Percentiles rank a stretch among this genome's conserved stretches.
Conservation (phyloP, 2,113 vertebrate genomes). For the Thomomys bottae region DNA sequence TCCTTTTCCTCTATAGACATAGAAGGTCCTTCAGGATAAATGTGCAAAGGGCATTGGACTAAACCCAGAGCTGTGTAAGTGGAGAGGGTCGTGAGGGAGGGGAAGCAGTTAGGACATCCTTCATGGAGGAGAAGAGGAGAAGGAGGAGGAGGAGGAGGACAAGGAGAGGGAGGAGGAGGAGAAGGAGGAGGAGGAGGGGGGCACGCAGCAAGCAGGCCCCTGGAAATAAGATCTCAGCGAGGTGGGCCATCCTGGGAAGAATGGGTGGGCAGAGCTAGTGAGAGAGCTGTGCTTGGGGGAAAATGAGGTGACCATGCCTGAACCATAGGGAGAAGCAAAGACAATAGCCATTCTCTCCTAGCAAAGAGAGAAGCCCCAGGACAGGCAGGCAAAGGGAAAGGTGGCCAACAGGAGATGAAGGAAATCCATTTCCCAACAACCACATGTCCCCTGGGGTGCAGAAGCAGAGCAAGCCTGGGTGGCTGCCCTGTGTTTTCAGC, state of each 20-base stretch:
- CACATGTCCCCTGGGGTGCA: neutral
- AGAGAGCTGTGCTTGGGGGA: slow-evolving; percentile 51
- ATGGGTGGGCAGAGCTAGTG: slow-evolving; percentile 44
- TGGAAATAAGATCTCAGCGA: neutral
- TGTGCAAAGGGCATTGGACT: neutral
- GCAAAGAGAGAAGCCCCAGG: slow-evolving; percentile 29
- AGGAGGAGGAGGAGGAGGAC: too few species aligned
- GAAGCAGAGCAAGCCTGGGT: slow-evolving; percentile 12
- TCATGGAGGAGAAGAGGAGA: too few species aligned
- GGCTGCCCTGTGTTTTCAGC: slow-evolving; percentile 31
- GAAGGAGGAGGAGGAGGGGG: neutral
- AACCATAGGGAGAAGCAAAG: slow-evolving; percentile 45
- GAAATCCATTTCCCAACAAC: slow-evolving; percentile 42
- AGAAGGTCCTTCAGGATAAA: neutral
- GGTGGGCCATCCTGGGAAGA: neutral
- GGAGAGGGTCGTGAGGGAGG: rapidly evolving
- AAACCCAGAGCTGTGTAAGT: neutral
- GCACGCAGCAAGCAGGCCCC: neutral
- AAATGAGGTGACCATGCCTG: slow-evolving; percentile 59
- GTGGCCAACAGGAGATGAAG: neutral
- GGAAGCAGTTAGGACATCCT: neutral
- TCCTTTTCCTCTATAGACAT: neutral
- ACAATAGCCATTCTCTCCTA: slow-evolving; percentile 59
- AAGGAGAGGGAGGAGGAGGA: too few species aligned
- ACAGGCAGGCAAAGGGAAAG: slow-evolving; percentile 17